Conservation (phyloP, 2,113 vertebrate species). For the Aspiorhynchus laticeps region DNA sequence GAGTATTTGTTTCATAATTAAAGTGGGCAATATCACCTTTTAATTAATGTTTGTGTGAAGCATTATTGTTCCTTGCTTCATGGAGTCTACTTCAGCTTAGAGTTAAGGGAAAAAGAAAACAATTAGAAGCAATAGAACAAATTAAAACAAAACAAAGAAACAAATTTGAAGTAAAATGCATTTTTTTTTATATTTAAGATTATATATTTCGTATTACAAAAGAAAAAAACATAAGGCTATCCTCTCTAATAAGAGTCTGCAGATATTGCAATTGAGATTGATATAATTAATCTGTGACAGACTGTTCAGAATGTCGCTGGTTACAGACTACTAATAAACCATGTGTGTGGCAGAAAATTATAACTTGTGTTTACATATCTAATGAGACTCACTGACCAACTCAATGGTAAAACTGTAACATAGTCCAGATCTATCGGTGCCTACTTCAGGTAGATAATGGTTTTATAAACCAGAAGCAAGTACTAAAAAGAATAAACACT, state of each 20-base stretch:
- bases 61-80: neutral
- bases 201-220: neutral
- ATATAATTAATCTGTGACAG: neutral
- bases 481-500: neutral
- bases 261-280: neutral
- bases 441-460: neutral
- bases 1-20: slow-evolving; percentile 1
- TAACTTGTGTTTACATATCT: neutral
- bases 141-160: neutral
- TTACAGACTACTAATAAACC: neutral
- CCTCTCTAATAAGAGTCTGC: neutral
- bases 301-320: neutral
- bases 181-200: neutral
- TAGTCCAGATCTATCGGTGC: neutral
- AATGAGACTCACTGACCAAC: neutral
- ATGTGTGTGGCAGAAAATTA: neutral
- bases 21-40: neutral
- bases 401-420: neutral
- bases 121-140: neutral
- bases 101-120: neutral
- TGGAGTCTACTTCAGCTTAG: neutral
- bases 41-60: neutral
- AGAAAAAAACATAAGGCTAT: neutral
- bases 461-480: neutral
- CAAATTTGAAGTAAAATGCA: neutral